These are phyloP conservation scores for Gambusia holbrooki DNA, from an alignment of 2,113 vertebrate species.

Conservation along the genomic window DNA sequence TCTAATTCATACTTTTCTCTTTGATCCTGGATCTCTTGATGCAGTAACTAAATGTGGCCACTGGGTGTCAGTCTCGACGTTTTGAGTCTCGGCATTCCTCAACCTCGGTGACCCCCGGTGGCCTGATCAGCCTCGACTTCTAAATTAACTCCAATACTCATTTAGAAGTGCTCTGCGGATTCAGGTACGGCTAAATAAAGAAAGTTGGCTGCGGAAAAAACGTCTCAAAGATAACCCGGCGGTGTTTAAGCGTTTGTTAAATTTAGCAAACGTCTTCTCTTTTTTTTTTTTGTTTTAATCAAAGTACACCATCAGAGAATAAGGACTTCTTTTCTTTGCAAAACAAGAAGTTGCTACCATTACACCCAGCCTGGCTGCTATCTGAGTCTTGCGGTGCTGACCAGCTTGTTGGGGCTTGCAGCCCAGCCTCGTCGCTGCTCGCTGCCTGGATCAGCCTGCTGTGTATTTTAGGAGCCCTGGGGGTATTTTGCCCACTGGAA, in stretches of 20 bases:
- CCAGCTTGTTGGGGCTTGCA: conserved; percentile 67
- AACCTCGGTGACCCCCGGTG: conserved; percentile 57
- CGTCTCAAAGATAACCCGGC: background rate
- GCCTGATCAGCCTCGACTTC: conserved; percentile 32
- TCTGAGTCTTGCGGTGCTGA: conserved; percentile 38
- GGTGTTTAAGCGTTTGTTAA: background rate
- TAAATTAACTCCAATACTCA: conserved; percentile 44
- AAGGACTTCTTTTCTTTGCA: background rate
- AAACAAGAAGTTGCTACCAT: background rate
- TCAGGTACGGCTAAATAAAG: conserved; percentile 53
- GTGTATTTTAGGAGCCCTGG: conserved; percentile 73
- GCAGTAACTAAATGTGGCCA: conserved; percentile 39
- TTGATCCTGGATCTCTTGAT: background rate
- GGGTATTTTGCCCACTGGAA: conserved; percentile 67
- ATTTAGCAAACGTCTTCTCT: background rate
- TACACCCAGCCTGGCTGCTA: conserved; percentile 25
- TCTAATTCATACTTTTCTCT: too few species aligned
- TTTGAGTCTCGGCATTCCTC: background rate
- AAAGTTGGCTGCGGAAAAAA: conserved; percentile 1
- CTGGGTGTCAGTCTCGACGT: conserved; percentile 15
- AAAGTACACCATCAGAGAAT: background rate
- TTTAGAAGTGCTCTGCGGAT: conserved; percentile 44
- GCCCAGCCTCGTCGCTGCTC: conserved; percentile 25
- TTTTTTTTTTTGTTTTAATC: background rate
- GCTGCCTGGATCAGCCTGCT: conserved; percentile 19